Percentiles rank a stretch among this genome's conserved stretches.
Evolutionary conservation across 1,140 invertebrate genomes (phyloP).

Genomic region (Cardiocondyla obscurior): DNA sequence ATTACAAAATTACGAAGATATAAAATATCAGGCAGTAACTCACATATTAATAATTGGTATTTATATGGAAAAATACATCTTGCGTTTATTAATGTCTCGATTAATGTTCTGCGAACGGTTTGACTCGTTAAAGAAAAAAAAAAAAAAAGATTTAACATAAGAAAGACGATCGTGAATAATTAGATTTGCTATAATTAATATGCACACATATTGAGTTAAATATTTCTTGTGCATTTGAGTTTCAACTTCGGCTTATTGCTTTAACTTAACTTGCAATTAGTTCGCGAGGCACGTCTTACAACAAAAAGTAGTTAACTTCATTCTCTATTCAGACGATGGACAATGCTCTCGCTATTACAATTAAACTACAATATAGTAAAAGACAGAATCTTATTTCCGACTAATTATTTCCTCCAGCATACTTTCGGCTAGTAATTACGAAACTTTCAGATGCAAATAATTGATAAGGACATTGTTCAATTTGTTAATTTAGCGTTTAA

Average conservation of each 20-base stretch:
- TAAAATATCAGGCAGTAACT: not conserved
- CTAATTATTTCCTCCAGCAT: slow-evolving; percentile 23
- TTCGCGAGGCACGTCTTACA: slow-evolving; percentile 11
- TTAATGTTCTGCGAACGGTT: not conserved
- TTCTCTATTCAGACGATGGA: slow-evolving; percentile 30
- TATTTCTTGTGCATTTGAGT: slow-evolving; percentile 3
- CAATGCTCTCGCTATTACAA: slow-evolving; percentile 20
- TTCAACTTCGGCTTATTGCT: slow-evolving; percentile 33
- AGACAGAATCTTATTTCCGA: slow-evolving; percentile 12
- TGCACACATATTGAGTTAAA: not conserved
- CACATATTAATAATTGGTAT: not conserved
- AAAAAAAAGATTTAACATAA: not conserved
- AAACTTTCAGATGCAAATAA: not conserved
- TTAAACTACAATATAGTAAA: slow-evolving; percentile 13
- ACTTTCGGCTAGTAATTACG: slow-evolving; percentile 7
- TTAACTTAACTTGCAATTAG: slow-evolving; percentile 22
- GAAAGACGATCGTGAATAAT: not conserved
- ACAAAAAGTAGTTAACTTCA: slow-evolving; percentile 43
- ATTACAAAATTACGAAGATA: not conserved
- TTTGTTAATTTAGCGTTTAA: slow-evolving; percentile 1
- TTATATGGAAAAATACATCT: not conserved
- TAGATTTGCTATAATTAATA: not conserved
- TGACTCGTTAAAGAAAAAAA: too few relatives aligned
- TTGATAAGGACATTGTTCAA: not conserved
- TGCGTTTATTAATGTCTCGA: not conserved